phyloP scores from a whole-genome alignment of 37 sponge, comb jelly and placozoan genomes.

The Axinella damicornis region DNA sequence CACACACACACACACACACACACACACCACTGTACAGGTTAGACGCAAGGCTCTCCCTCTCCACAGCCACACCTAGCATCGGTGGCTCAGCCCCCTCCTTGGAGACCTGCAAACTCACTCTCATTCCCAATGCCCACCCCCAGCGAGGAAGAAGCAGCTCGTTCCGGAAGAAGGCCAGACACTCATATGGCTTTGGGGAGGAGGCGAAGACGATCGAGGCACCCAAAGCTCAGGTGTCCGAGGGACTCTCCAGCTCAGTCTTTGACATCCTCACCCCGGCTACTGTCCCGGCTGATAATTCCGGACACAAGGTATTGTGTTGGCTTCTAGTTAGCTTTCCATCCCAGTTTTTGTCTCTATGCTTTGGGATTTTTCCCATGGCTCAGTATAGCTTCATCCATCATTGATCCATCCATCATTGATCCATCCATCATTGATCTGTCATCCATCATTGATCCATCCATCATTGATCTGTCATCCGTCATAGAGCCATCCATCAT shows the following conservation, averaged over 20 bases:
- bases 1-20: background rate
- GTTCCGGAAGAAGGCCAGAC: conserved; percentile 20
- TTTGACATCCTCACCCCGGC: conserved; percentile 63
- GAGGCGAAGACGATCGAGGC: conserved; percentile 10
- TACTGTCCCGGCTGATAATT: conserved; percentile 71
- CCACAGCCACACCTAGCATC: conserved; percentile 89
- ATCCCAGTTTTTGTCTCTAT: too few relatives aligned
- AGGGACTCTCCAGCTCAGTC: conserved; percentile 68
- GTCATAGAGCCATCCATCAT: too few relatives aligned
- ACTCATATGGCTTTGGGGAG: conserved; percentile 24
- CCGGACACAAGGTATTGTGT: conserved; percentile 65
- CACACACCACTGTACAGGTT: conserved; percentile 4
- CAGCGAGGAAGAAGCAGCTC: conserved; percentile 9
- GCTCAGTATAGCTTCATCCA: too few relatives aligned
- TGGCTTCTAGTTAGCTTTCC: too few relatives aligned
- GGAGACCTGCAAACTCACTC: conserved; percentile 53
- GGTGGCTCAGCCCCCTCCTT: conserved; percentile 80
- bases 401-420: too few relatives aligned
- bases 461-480: too few relatives aligned
- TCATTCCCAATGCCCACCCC: conserved; percentile 37
- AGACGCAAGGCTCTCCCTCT: conserved; percentile 75
- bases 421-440: too few relatives aligned
- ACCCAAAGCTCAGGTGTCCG: conserved; percentile 30
- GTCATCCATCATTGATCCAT: too few relatives aligned
- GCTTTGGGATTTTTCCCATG: too few relatives aligned